phyloP scores from a whole-genome alignment of 2,797 vertebrate species.

The Ctenosaura bakeri region DNA sequence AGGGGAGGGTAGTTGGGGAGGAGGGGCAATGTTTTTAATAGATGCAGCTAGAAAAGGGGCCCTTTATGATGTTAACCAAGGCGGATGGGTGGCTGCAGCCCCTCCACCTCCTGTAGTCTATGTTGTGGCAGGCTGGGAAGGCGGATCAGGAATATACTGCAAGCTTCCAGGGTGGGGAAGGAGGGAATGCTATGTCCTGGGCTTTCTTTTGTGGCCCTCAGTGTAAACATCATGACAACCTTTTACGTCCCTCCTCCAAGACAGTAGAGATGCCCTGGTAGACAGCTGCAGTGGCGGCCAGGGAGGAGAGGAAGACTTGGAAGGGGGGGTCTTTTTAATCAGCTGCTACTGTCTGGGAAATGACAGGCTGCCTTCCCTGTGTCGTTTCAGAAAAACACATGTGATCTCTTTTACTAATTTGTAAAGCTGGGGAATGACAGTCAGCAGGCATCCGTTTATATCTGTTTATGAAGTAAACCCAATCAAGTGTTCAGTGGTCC shows the following conservation, averaged over 20 bases:
- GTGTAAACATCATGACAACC: not conserved
- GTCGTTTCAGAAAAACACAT: slow-evolving; percentile 21
- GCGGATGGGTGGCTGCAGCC: not conserved
- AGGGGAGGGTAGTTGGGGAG: not conserved
- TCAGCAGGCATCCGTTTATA: not conserved
- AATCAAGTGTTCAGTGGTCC: not conserved
- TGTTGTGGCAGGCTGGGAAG: not conserved
- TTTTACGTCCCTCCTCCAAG: not conserved
- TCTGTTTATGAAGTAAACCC: not conserved
- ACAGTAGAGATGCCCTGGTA: not conserved
- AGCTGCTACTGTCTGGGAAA: not conserved
- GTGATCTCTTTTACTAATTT: not conserved
- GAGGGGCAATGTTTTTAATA: slow-evolving; percentile 8
- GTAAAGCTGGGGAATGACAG: not conserved
- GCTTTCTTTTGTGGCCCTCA: not conserved
- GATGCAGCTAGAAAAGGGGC: not conserved
- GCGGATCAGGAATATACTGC: not conserved
- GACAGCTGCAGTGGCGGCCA: not conserved
- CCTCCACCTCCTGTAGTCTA: not conserved
- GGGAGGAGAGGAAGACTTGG: too few relatives aligned
- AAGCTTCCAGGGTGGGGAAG: not conserved
- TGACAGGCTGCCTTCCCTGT: not conserved
- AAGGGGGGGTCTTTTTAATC: not conserved
- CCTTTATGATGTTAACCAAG: not conserved
- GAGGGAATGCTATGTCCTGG: not conserved